Base-by-base conservation (phyloP, 2,797 vertebrate genomes). In the Zenarchopterus dispar region DNA sequence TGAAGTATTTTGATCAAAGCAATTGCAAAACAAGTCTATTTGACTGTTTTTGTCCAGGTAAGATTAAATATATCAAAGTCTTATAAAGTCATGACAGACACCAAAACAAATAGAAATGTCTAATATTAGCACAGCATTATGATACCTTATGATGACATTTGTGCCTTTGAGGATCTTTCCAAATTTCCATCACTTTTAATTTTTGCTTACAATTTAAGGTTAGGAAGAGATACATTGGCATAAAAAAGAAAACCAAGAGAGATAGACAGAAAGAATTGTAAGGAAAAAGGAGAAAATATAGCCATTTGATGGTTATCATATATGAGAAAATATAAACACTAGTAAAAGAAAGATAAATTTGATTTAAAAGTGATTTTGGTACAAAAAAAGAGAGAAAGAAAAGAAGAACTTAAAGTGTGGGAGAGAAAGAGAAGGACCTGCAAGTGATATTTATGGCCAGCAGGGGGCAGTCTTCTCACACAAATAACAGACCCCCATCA, bases 391-490 rank as follows among this genome's bases (percentile, higher is more conserved):
- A 1, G 8, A 5, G 28, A 28, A 28, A 28, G 4, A 8, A 28
- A 6, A 6, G 28, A 4, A 28, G 28, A 28, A 28, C n/a, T n/a
- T n/a, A n/a, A n/a, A n/a, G n/a, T n/a, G n/a, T n/a, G n/a, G n/a
- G n/a, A n/a, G n/a, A n/a, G n/a, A 28, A 28, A 28, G 28, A 28
- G 28, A 28, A 24, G 24, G 28, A 7, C 2, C 2, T 52, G 56
- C 52, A 45, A 0, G 0, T 41, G 23, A 28, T 2, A 4, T 4
- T 21, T 0, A 11, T 0, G 0, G 8, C 83, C 90, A 85, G 77
- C 67, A 90, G 90, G 60, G 67, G 88, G 87, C 80, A 70, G 62
- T 68, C 6, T 6, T 55, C 64, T 21, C 17, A 9, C 76, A 87
- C 53, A 41, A 67, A 78, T 77, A 58, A 45, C 5, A 4, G 42